phyloP scores from a whole-genome alignment of 2,113 vertebrate species.

The Mugil cephalus region DNA sequence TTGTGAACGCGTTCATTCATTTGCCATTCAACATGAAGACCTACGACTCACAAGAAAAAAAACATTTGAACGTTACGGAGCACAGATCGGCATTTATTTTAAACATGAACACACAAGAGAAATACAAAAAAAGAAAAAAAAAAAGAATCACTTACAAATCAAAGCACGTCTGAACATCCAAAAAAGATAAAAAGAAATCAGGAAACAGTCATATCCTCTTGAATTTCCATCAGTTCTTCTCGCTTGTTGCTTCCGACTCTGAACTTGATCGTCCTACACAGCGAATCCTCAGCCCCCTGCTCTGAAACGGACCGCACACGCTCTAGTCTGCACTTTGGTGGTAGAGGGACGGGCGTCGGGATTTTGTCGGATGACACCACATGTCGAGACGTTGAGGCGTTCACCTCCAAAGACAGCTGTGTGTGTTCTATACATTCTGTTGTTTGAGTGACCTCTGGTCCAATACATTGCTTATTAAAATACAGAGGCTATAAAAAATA shows the following conservation, averaged over 20 bases:
- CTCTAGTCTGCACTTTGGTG: conserved; percentile 69
- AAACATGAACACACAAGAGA: conserved; percentile 80
- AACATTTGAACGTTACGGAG: conserved; percentile 60
- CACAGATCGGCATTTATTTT: conserved; percentile 79
- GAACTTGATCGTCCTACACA: conserved; percentile 29
- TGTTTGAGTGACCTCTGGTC: conserved; percentile 71
- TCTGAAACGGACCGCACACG: conserved; percentile 14
- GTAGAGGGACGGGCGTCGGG: conserved; percentile 51
- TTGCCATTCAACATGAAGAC: conserved; percentile 15
- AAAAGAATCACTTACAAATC: conserved; percentile 64
- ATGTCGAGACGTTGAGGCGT: conserved; percentile 49
- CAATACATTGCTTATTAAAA: conserved; percentile 82
- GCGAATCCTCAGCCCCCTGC: conserved; percentile 23
- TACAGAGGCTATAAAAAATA: conserved; percentile 87
- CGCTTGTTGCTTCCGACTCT: background rate
- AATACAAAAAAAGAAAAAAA: conserved; percentile 75
- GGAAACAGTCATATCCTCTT: conserved; percentile 69
- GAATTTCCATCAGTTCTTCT: conserved; percentile 21
- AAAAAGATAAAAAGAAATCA: conserved; percentile 64
- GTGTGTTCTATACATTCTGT: conserved; percentile 81
- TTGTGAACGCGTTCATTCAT: conserved; percentile 33
- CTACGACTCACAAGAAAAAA: conserved; percentile 16
- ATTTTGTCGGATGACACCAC: conserved; percentile 37
- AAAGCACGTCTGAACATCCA: conserved; percentile 76
- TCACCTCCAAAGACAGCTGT: conserved; percentile 70